Evolutionary conservation across 1,140 invertebrate genomes (phyloP), one percentile per base, ranked within the genome.

Genomic region (Pomacea maculata): DNA sequence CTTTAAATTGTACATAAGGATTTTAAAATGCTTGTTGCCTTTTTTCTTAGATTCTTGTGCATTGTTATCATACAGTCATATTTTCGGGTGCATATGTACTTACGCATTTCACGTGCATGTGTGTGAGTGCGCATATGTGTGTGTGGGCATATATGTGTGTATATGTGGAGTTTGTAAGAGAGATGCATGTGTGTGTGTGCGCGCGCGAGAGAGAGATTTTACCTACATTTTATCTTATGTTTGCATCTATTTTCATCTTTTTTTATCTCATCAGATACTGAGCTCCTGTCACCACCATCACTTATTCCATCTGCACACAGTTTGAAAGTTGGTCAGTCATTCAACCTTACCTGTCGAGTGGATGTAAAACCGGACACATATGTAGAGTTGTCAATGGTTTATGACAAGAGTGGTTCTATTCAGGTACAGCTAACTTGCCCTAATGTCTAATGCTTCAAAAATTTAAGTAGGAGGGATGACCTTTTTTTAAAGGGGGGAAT

Each of bases 221-320:
- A 21, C 67, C 14, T 61, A 17, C 57, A 61, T 61, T 61, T 61
- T 61, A 11, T 11, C 15, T 61, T 1, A 29, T 52, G 71, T 72
- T 70, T 70, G 11, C 67, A 25, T 25, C 11, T 34, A 21, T 25
- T 25, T 12, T 70, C 1, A 34, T 70, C 52, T 68, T n/a, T 72
- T 75, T 72, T 12, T 52, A 61, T 19, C 57, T n/a, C 45, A 79
- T 57, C 29, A 74, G 82, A 78, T 57, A 61, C 61, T 57, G 70
- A 52, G 63, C 68, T 79, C 21, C 29, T 73, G 14, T 78, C 82
- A 9, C 78, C 76, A 12, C 83, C 83, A 12, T 63, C 45, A n/a
- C 61, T 86, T 14, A 45, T 67, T 2, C 21, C 80, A 15, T n/a
- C 80, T 17, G 45, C 77, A n/a, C 54, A 68, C 65, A 45, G 52